phyloP scores from a whole-genome alignment of 92 coral and sea anemone genomes.

The Umimayanthus chanpuru region DNA sequence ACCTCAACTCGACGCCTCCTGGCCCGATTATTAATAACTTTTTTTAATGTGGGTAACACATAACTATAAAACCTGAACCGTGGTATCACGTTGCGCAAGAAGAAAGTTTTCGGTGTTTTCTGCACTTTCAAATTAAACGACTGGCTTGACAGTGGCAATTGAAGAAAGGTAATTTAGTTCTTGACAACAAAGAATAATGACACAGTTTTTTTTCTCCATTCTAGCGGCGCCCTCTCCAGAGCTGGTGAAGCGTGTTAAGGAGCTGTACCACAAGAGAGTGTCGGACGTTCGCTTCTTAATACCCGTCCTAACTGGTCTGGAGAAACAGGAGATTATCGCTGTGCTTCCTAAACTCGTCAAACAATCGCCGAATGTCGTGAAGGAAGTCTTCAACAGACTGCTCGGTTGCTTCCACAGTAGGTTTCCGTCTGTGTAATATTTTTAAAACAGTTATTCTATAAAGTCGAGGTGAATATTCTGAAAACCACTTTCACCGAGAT shows the following conservation, averaged over 20 bases:
- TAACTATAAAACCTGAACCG: too few relatives aligned
- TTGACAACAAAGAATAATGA: too few relatives aligned
- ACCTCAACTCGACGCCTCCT: too few relatives aligned
- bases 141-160: too few relatives aligned
- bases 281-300: slow-evolving; percentile 98
- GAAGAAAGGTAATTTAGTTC: too few relatives aligned
- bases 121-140: too few relatives aligned
- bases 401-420: slow-evolving; percentile 97
- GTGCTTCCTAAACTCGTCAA: slow-evolving; percentile 97
- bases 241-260: slow-evolving; percentile 93
- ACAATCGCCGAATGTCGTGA: slow-evolving; percentile 98
- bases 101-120: neutral
- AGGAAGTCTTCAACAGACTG: slow-evolving; percentile 93
- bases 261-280: slow-evolving; percentile 96
- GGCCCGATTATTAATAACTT: too few relatives aligned
- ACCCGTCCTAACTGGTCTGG: slow-evolving; percentile 95
- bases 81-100: neutral
- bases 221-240: slow-evolving; percentile 91
- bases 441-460: neutral
- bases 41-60: too few relatives aligned
- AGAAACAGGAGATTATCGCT: slow-evolving; percentile 93
- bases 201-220: neutral
- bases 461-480: neutral
- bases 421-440: slow-evolving; percentile 11
- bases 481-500: too few relatives aligned